Percentiles rank a stretch among this genome's conserved stretches.
These are phyloP conservation scores for Pseudomugil gertrudae DNA, from an alignment of 2,797 vertebrate species.

Conservation along the genomic window DNA sequence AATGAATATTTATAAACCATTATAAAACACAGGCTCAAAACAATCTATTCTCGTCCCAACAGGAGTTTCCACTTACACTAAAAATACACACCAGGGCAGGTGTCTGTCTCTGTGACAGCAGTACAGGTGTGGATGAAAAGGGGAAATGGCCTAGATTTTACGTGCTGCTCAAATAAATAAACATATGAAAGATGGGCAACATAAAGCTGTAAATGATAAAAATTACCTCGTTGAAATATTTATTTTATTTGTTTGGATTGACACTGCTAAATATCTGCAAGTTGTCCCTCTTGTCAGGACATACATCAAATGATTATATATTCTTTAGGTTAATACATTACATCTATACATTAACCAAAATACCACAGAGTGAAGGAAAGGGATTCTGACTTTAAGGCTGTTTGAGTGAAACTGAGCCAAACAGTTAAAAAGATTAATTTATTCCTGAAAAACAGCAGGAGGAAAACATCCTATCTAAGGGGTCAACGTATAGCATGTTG, in stretches of 20 bases:
- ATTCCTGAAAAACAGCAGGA: neutral
- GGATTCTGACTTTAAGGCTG: neutral
- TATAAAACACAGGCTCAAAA: conserved; percentile 1
- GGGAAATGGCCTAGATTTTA: conserved; percentile 50
- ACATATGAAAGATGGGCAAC: conserved; percentile 1
- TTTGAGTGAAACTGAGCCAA: neutral
- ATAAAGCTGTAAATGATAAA: conserved; percentile 13
- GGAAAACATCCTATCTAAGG: neutral
- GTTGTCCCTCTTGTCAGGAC: neutral
- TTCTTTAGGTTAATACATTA: neutral
- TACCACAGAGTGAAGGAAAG: neutral
- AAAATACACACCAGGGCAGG: conserved; percentile 39
- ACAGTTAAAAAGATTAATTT: neutral
- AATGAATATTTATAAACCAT: neutral
- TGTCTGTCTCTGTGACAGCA: conserved; percentile 40
- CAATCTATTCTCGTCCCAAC: conserved; percentile 16
- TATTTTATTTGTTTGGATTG: conserved; percentile 1
- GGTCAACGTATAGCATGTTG: neutral
- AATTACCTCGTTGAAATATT: neutral
- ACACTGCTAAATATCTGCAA: neutral
- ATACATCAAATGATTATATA: neutral
- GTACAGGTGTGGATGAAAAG: conserved; percentile 29
- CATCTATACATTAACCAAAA: neutral
- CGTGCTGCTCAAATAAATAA: conserved; percentile 20
- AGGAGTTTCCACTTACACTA: conserved; percentile 28